Evolutionary conservation across 2,113 vertebrate species (phyloP).

Genomic region (Stigmatopora nigra): DNA sequence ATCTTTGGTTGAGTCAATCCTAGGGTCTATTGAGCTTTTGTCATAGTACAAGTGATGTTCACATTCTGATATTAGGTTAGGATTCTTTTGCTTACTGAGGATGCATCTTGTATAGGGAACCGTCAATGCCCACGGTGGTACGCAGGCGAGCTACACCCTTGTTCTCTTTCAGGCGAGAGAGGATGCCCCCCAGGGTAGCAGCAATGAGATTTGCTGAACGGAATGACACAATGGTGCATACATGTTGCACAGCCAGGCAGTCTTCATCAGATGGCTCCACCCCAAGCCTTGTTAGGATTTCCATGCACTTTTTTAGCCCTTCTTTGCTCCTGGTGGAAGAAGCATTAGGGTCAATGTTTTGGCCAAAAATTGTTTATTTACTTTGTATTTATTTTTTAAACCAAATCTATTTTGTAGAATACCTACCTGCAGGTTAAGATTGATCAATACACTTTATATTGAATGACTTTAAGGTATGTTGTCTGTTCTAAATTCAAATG

Average conservation of each 20-base stretch:
- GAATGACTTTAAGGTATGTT: neutral
- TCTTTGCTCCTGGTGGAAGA: constrained; percentile 81
- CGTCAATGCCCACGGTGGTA: constrained; percentile 94
- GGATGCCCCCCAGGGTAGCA: constrained; percentile 79
- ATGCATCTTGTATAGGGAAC: constrained; percentile 97
- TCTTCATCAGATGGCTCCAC: constrained; percentile 92
- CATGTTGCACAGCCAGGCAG: constrained; percentile 89
- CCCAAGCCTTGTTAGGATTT: constrained; percentile 84
- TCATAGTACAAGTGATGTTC: neutral
- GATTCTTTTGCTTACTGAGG: constrained; percentile 82
- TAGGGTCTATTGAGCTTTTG: neutral
- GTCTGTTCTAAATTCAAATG: neutral
- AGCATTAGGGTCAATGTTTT: neutral
- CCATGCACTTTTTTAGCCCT: constrained; percentile 89
- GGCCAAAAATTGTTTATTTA: no score
- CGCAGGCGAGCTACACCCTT: constrained; percentile 82
- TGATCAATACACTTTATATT: neutral
- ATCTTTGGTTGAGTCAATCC: neutral
- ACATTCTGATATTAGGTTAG: neutral
- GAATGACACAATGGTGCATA: constrained; percentile 93
- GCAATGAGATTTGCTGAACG: constrained; percentile 91
- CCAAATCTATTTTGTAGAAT: no score
- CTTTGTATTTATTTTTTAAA: no score
- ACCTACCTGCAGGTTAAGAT: no score
- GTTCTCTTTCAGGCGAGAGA: constrained; percentile 85